Percentiles rank a stretch among this genome's conserved stretches.
Evolutionary conservation across 2,797 vertebrate species (phyloP).

Genomic region (Cynodonichthys magdalenae): DNA sequence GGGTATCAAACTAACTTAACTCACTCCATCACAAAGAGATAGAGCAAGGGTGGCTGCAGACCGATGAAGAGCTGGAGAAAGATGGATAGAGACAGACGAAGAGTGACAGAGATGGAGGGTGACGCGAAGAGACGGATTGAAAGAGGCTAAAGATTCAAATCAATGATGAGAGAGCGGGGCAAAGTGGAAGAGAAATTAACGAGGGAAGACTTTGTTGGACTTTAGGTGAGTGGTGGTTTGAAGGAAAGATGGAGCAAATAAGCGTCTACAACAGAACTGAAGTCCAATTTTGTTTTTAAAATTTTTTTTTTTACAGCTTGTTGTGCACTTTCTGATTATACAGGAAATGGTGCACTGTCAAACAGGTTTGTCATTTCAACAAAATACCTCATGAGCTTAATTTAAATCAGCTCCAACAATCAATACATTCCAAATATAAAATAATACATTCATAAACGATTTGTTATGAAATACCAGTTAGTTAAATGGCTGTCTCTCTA

Average conservation of each 20-base stretch:
- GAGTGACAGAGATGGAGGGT: constrained; percentile 56
- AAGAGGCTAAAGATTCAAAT: constrained; percentile 68
- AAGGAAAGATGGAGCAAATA: constrained; percentile 11
- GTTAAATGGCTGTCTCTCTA: too few relatives aligned
- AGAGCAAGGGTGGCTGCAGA: constrained; percentile 53
- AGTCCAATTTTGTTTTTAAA: too few relatives aligned
- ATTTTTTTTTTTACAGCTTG: too few relatives aligned
- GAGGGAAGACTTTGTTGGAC: constrained; percentile 11
- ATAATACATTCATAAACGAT: too few relatives aligned
- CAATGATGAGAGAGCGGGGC: constrained; percentile 27
- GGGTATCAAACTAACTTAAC: constrained; percentile 67
- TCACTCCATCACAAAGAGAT: constrained; percentile 68
- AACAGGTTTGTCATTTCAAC: too few relatives aligned
- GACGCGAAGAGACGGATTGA: constrained; percentile 61
- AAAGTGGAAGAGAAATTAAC: constrained; percentile 47
- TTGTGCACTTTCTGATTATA: too few relatives aligned
- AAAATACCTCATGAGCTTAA: too few relatives aligned
- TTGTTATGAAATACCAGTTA: too few relatives aligned
- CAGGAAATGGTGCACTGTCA: too few relatives aligned
- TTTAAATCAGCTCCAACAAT: too few relatives aligned
- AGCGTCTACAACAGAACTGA: too few relatives aligned
- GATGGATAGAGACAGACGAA: constrained; percentile 50
- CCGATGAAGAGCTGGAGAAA: constrained; percentile 50
- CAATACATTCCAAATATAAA: too few relatives aligned
- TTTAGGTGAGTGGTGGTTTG: constrained; percentile 14